Conservation (phyloP, 1,140 invertebrate genomes). For the Drosophila nigromelanica region DNA sequence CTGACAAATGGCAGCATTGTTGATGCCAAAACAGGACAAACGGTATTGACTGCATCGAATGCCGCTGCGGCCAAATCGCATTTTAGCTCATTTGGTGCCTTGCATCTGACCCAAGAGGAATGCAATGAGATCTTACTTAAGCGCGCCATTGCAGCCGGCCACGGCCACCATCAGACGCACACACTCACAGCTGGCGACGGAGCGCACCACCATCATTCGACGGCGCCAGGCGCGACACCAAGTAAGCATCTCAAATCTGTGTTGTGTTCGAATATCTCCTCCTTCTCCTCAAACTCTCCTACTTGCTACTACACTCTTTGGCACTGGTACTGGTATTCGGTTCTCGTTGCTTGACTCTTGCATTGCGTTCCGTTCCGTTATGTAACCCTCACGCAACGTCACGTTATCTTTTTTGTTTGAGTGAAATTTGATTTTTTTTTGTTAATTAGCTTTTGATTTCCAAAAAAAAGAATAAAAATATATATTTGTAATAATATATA, state of each 20-base stretch:
- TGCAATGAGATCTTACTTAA: constrained; percentile 91
- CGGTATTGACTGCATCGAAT: constrained; percentile 73
- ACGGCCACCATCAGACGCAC: constrained; percentile 83
- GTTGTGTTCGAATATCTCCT: constrained; percentile 54
- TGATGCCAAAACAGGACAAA: constrained; percentile 82
- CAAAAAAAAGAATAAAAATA: neutral
- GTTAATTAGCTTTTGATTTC: constrained; percentile 24
- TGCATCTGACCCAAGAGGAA: constrained; percentile 90
- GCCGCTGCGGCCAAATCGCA: constrained; percentile 79
- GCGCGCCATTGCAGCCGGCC: constrained; percentile 84
- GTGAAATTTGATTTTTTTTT: constrained; percentile 9
- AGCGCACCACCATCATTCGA: constrained; percentile 66
- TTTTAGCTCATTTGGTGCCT: constrained; percentile 87
- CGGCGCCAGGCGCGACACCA: constrained; percentile 77
- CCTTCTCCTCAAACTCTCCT: constrained; percentile 23
- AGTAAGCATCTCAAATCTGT: constrained; percentile 82
- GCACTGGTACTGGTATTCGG: constrained; percentile 50
- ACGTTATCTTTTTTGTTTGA: constrained; percentile 8
- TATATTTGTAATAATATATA: neutral
- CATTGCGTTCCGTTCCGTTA: constrained; percentile 29
- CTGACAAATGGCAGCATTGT: constrained; percentile 82
- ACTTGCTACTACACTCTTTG: constrained; percentile 28
- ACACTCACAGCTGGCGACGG: constrained; percentile 79
- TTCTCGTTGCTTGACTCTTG: constrained; percentile 64
- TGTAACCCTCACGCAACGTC: neutral